These are phyloP conservation scores for Cryptoprocta ferox DNA, from an alignment of 2,797 vertebrate species.

Conservation along the genomic window DNA sequence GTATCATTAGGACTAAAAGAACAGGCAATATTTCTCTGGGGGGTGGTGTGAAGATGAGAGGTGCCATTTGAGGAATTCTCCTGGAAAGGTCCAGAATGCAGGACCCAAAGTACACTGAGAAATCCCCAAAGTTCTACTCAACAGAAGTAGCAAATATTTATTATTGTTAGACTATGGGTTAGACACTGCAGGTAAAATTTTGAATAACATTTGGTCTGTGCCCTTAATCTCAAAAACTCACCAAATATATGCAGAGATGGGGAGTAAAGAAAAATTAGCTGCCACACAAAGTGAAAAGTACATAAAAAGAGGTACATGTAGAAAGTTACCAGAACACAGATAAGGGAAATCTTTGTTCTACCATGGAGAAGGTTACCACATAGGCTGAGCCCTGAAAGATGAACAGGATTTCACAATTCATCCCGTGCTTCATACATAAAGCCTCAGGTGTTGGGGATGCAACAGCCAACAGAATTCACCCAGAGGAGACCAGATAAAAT, in stretches of 20 bases:
- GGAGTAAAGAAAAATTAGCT: neutral
- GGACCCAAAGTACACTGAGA: neutral
- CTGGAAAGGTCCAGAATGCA: neutral
- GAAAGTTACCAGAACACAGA: neutral
- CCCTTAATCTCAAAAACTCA: neutral
- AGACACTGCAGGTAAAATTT: neutral
- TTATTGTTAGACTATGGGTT: neutral
- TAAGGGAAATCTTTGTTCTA: neutral
- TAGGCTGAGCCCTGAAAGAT: neutral
- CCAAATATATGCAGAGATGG: neutral
- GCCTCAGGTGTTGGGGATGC: neutral
- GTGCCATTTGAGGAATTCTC: neutral
- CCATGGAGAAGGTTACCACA: neutral
- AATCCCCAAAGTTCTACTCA: neutral
- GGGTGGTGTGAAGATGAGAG: neutral
- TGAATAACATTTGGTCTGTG: neutral
- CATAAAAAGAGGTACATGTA: neutral
- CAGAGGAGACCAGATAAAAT: neutral
- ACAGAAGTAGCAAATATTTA: neutral
- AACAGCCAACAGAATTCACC: neutral
- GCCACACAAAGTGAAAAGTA: neutral
- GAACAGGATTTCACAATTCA: neutral
- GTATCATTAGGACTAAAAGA: neutral
- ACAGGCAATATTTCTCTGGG: neutral
- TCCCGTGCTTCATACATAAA: neutral